Conservation (phyloP, 2,113 vertebrate species). For the Phalacrocorax aristotelis region DNA sequence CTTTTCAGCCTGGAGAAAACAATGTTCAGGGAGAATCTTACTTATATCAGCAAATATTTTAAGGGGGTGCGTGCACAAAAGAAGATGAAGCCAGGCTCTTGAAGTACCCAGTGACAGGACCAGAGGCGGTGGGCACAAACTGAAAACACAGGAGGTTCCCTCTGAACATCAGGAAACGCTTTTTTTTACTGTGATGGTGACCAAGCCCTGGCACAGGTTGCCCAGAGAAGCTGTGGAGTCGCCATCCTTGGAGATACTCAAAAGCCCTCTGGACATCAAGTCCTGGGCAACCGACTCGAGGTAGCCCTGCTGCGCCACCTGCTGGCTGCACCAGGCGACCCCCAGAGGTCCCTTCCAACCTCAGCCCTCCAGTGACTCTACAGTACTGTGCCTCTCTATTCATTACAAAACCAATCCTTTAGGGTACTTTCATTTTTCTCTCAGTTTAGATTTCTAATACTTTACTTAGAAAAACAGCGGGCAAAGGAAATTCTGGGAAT, state of each 20-base stretch:
- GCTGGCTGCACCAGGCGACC: not conserved
- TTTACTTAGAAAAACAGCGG: not conserved
- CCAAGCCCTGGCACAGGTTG: no score
- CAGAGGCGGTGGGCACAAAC: not conserved
- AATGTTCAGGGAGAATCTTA: not conserved
- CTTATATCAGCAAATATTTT: not conserved
- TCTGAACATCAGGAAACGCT: not conserved
- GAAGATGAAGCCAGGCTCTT: not conserved
- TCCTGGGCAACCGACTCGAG: not conserved
- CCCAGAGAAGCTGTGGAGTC: not conserved
- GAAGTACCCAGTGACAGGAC: not conserved
- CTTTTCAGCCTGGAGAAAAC: not conserved
- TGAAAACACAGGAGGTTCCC: not conserved
- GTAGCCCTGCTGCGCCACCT: not conserved
- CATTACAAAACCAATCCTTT: not conserved
- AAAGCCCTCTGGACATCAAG: not conserved
- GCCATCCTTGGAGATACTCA: not conserved
- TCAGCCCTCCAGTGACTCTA: not conserved
- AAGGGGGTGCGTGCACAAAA: not conserved
- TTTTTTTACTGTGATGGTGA: not conserved
- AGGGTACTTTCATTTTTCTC: not conserved
- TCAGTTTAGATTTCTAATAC: not conserved
- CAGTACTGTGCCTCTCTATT: not conserved
- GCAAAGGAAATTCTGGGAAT: not conserved
- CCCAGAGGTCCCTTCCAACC: not conserved